Percentiles rank a stretch among this genome's conserved stretches.
Conservation (phyloP, 2,888 invertebrate species). For the Macrosoma leucophasiata region DNA sequence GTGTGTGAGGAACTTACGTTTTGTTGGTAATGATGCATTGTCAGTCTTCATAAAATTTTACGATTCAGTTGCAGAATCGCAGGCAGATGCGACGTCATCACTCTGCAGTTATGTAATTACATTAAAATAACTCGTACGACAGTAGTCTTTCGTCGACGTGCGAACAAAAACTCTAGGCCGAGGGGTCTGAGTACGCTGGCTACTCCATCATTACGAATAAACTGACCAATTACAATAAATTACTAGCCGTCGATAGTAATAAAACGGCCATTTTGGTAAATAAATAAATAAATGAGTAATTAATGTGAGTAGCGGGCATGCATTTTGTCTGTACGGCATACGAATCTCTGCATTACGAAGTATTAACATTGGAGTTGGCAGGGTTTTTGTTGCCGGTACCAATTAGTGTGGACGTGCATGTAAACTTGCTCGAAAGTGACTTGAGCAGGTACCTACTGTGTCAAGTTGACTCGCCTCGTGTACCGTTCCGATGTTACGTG, state of each 20-base stretch:
- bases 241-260: constrained; percentile 47
- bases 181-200: constrained; percentile 31
- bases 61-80: too few species aligned
- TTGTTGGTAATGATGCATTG: too few species aligned
- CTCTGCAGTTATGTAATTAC: too few species aligned
- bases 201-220: constrained; percentile 49
- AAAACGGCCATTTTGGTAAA: constrained; percentile 62
- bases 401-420: constrained; percentile 43
- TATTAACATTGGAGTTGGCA: constrained; percentile 45
- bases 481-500: too few species aligned
- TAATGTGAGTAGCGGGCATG: constrained; percentile 42
- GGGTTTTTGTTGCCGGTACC: constrained; percentile 38
- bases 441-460: too few species aligned
- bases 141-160: background rate
- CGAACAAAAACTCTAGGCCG: constrained; percentile 23
- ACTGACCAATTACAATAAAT: constrained; percentile 68
- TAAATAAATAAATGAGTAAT: constrained; percentile 66
- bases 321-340: constrained; percentile 48
- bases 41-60: too few species aligned
- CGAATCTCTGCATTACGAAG: constrained; percentile 65
- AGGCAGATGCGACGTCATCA: too few species aligned
- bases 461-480: too few species aligned
- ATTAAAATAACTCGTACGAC: too few species aligned
- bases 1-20: too few species aligned
- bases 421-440: constrained; percentile 18